A percentile compares a stretch with the other conserved stretches of the same genome.
These are phyloP conservation scores for Chlorodrepanis virens DNA, from an alignment of 2,113 vertebrate genomes.

Conservation along the genomic window DNA sequence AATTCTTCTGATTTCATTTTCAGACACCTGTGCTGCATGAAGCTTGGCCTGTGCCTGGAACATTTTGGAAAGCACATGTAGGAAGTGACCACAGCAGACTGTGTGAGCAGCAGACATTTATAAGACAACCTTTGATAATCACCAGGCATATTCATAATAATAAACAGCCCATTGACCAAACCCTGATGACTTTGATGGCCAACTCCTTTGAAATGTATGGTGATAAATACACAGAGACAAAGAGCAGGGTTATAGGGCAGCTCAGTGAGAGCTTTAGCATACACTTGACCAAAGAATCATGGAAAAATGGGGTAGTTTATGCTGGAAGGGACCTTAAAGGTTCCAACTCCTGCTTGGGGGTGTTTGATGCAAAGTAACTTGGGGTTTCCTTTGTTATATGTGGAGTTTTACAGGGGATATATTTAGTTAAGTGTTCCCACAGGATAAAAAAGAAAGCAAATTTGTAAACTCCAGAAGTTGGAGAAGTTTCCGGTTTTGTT, in stretches of 20 bases:
- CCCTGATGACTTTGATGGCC: neutral
- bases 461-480: neutral
- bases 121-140: neutral
- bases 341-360: neutral
- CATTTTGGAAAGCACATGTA: neutral
- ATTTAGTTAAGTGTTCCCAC: neutral
- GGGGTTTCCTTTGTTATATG: neutral
- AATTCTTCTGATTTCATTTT: neutral
- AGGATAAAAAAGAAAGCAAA: neutral
- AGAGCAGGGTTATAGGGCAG: neutral
- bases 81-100: neutral
- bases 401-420: neutral
- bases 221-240: neutral
- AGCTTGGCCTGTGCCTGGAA: neutral
- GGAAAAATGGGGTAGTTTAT: neutral
- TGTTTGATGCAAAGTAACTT: neutral
- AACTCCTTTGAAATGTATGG: neutral
- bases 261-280: neutral
- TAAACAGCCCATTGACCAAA: neutral
- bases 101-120: neutral
- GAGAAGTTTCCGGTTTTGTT: neutral
- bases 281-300: neutral
- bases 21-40: neutral
- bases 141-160: neutral
- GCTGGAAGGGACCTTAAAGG: neutral